Conservation (phyloP, 1,140 invertebrate species). For the Eupristina koningsbergeri region DNA sequence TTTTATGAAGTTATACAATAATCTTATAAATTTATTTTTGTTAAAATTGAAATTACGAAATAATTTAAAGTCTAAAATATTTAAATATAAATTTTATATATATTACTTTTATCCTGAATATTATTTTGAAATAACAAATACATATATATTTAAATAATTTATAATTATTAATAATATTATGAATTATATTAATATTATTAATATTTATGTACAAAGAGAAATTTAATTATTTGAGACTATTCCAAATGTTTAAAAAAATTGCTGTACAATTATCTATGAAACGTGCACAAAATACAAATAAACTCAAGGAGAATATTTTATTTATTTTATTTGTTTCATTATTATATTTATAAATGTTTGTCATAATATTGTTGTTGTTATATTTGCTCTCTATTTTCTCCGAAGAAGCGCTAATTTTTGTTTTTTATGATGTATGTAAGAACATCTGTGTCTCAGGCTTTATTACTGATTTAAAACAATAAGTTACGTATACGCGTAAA, state of each 20-base stretch:
- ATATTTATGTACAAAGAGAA: too few species aligned
- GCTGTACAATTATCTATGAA: background rate
- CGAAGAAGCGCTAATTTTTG: slow-evolving; percentile 8
- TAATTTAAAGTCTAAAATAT: too few species aligned
- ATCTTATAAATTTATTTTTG: too few species aligned
- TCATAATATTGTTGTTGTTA: background rate
- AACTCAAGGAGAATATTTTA: background rate
- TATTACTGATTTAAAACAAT: background rate
- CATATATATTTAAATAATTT: background rate
- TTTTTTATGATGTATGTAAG: background rate
- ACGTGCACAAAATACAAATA: background rate
- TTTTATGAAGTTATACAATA: too few species aligned
- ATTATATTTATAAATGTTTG: background rate
- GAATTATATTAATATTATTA: too few species aligned
- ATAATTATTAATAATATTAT: too few species aligned
- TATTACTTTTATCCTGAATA: too few species aligned
- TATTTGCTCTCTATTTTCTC: background rate
- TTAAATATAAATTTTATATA: too few species aligned
- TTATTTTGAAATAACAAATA: too few species aligned
- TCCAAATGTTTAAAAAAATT: background rate
- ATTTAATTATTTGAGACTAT: background rate
- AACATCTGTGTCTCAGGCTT: background rate
- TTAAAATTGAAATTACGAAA: too few species aligned
- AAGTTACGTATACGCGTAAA: background rate
- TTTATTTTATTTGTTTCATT: background rate